Conservation (phyloP, 2,888 invertebrate genomes). For the Drosophila merina region DNA sequence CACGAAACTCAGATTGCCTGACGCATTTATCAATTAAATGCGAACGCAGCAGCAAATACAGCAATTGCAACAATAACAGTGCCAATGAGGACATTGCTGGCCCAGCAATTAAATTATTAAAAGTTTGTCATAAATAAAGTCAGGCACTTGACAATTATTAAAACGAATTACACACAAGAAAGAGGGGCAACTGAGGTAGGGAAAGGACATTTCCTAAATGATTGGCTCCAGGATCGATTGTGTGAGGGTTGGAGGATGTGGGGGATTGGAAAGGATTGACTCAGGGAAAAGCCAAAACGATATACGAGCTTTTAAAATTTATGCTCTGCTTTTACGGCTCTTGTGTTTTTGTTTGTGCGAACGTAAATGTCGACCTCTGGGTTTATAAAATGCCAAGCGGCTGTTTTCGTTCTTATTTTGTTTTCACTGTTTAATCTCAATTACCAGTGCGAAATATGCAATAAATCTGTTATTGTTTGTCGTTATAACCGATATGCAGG, state of each 20-base stretch:
- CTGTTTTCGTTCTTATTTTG: conserved; percentile 60
- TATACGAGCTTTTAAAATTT: conserved; percentile 69
- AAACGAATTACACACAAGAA: conserved; percentile 70
- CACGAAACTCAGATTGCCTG: conserved; percentile 15
- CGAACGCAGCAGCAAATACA: conserved; percentile 71
- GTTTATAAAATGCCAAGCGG: conserved; percentile 68
- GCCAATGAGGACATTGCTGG: conserved; percentile 37
- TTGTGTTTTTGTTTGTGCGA: conserved; percentile 7
- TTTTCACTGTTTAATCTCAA: conserved; percentile 80
- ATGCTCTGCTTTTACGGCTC: conserved; percentile 55
- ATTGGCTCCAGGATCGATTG: conserved; percentile 46
- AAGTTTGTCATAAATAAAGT: conserved; percentile 75
- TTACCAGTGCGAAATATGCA: conserved; percentile 77
- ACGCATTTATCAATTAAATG: conserved; percentile 77
- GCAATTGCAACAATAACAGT: conserved; percentile 50
- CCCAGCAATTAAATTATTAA: conserved; percentile 75
- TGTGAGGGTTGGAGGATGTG: conserved; percentile 5
- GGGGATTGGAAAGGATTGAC: conserved; percentile 7
- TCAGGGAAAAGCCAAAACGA: conserved; percentile 46
- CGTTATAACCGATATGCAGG: conserved; percentile 35
- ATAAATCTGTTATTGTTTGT: conserved; percentile 79
- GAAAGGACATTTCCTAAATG: conserved; percentile 46
- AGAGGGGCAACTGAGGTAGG: conserved; percentile 8
- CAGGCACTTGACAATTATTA: conserved; percentile 75
- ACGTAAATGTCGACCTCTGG: conserved; percentile 49